These are phyloP conservation scores for Scaeva pyrastri DNA, from an alignment of 2,888 invertebrate species.

Conservation along the genomic window DNA sequence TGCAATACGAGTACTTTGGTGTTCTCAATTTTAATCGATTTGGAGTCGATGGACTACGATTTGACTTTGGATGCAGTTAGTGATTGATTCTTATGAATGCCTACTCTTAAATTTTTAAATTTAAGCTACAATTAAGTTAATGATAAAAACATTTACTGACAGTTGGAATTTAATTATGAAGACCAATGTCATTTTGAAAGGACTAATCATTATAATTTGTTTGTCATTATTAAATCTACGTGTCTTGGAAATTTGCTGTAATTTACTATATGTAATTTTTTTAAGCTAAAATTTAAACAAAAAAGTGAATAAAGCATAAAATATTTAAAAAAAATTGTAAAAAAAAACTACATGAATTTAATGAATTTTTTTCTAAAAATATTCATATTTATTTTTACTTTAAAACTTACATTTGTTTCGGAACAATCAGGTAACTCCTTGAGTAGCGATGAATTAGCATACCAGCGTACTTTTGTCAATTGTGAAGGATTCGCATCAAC, in stretches of 20 bases:
- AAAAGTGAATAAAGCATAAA: too few relatives aligned
- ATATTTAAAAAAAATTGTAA: neutral
- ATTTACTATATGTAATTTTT: too few relatives aligned
- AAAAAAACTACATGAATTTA: neutral
- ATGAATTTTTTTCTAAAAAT: neutral
- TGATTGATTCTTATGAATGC: neutral
- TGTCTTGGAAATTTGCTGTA: too few relatives aligned
- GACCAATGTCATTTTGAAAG: too few relatives aligned
- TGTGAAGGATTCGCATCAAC: conserved; percentile 91
- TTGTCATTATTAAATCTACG: too few relatives aligned
- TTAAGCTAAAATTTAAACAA: too few relatives aligned
- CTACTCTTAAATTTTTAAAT: too few relatives aligned
- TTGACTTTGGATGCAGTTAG: conserved; percentile 55
- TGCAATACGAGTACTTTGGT: conserved; percentile 4
- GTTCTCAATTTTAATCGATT: neutral
- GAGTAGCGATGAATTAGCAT: conserved; percentile 91
- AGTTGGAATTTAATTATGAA: too few relatives aligned
- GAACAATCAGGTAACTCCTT: conserved; percentile 93
- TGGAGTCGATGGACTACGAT: neutral
- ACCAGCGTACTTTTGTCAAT: conserved; percentile 93
- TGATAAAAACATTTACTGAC: too few relatives aligned
- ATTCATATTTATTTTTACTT: too few relatives aligned
- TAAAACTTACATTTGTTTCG: conserved; percentile 80
- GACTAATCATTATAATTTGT: too few relatives aligned
- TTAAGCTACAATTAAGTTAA: too few relatives aligned